phyloP scores from a whole-genome alignment of 1,140 invertebrate genomes.

The Chionoecetes opilio region DNA sequence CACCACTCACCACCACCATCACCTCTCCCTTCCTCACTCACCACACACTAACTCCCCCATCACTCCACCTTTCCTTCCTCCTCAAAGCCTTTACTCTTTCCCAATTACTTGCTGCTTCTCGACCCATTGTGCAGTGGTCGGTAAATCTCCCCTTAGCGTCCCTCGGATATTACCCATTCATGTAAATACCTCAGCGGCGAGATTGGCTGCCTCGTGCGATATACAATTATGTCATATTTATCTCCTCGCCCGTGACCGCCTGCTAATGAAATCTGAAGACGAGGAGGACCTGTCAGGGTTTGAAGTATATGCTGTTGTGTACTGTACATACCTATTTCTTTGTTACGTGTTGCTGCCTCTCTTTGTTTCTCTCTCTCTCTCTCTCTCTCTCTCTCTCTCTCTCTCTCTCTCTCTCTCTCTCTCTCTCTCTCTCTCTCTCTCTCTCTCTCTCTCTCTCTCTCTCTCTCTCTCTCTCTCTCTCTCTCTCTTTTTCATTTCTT shows the following conservation, averaged over 20 bases:
- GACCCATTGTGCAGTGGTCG: not conserved
- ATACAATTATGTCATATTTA: conserved; percentile 50
- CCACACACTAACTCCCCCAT: not conserved
- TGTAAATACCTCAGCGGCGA: conserved; percentile 29
- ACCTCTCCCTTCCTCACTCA: not conserved
- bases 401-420: not conserved
- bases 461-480: conserved; percentile 10
- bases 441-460: not conserved
- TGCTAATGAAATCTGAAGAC: not conserved
- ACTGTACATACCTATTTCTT: too few species aligned
- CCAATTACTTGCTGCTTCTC: not conserved
- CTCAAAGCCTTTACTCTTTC: too few species aligned
- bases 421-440: not conserved
- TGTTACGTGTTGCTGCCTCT: not conserved
- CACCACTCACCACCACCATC: not conserved
- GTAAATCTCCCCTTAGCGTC: not conserved
- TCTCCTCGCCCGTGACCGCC: conserved; percentile 34
- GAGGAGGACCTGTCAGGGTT: not conserved
- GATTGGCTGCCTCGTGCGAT: conserved; percentile 23
- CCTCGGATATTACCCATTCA: conserved; percentile 35
- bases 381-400: not conserved
- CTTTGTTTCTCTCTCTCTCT: not conserved
- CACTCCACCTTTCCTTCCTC: not conserved
- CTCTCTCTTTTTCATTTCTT: not conserved
- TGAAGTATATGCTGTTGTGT: not conserved